Evolutionary conservation across 2,888 invertebrate species (phyloP).

Genomic region (Xylophagus ater): DNA sequence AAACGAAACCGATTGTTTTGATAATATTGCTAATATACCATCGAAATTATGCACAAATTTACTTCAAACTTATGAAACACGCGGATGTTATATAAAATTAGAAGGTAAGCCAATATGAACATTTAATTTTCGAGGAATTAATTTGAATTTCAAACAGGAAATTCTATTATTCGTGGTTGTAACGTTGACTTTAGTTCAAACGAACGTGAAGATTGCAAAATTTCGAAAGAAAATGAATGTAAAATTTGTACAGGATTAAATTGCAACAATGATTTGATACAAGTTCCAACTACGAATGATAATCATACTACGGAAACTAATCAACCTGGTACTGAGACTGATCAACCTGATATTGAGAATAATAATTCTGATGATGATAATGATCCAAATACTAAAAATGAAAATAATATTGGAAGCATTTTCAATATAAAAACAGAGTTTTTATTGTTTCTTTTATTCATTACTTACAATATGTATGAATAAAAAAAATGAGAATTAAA

Average conservation of each 20-base stretch:
- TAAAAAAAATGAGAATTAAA: too few relatives aligned
- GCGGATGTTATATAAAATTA: conserved; percentile 19
- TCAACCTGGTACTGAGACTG: too few relatives aligned
- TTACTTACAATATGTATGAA: too few relatives aligned
- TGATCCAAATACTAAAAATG: too few relatives aligned
- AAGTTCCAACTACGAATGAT: too few relatives aligned
- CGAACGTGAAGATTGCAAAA: conserved; percentile 3
- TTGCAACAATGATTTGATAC: conserved; percentile 3
- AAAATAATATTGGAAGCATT: too few relatives aligned
- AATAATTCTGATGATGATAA: too few relatives aligned
- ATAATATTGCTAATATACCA: neutral
- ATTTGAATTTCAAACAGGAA: conserved; percentile 9
- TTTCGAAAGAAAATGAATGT: neutral
- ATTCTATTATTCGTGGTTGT: conserved; percentile 4
- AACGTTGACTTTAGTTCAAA: neutral
- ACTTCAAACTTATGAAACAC: conserved; percentile 11
- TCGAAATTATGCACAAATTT: conserved; percentile 4
- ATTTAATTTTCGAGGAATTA: neutral
- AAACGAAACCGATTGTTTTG: neutral
- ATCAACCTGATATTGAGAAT: too few relatives aligned
- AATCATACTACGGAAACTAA: too few relatives aligned
- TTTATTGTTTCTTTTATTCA: too few relatives aligned
- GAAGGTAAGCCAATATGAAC: conserved; percentile 15
- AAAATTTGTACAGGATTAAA: neutral
- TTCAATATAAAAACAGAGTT: too few relatives aligned